These are phyloP conservation scores for Brachyptera risi DNA, from an alignment of 2,888 invertebrate genomes.

Conservation along the genomic window DNA sequence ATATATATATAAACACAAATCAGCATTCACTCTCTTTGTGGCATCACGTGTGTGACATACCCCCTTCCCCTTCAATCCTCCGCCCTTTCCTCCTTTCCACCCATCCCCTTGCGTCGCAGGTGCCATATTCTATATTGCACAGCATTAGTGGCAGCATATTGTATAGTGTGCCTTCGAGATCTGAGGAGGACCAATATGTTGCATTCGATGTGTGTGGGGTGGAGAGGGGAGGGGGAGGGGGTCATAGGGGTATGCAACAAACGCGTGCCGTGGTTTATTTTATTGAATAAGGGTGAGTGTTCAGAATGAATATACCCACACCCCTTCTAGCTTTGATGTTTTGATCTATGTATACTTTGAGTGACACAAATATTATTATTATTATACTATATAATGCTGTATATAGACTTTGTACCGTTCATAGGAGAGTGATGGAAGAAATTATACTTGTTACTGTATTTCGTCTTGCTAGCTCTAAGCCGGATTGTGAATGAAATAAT, in stretches of 20 bases:
- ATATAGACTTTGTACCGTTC: too few species aligned
- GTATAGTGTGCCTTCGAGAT: constrained; percentile 7
- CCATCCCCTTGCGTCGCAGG: background rate
- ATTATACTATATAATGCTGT: too few species aligned
- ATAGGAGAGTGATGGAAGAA: too few species aligned
- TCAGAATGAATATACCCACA: constrained; percentile 4
- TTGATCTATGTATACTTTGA: constrained; percentile 25
- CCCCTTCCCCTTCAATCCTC: background rate
- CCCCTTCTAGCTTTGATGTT: constrained; percentile 30
- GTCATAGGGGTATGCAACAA: background rate
- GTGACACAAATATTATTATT: too few species aligned
- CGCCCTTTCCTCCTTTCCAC: background rate
- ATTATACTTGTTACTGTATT: too few species aligned
- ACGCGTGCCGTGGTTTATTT: constrained; percentile 44
- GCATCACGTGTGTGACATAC: constrained; percentile 2
- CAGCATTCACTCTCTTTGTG: constrained; percentile 5
- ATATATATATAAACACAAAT: too few species aligned
- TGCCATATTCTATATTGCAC: background rate
- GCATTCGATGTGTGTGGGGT: constrained; percentile 1
- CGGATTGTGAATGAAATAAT: too few species aligned
- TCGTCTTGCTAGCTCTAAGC: too few species aligned
- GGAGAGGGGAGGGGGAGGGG: constrained; percentile 1
- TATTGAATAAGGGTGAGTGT: constrained; percentile 36
- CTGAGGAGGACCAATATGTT: constrained; percentile 12
- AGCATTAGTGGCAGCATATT: constrained; percentile 2